Percentiles rank a stretch among this genome's conserved stretches.
These are phyloP conservation scores for Leucophenga varia DNA, from an alignment of 1,140 invertebrate species.

Conservation along the genomic window DNA sequence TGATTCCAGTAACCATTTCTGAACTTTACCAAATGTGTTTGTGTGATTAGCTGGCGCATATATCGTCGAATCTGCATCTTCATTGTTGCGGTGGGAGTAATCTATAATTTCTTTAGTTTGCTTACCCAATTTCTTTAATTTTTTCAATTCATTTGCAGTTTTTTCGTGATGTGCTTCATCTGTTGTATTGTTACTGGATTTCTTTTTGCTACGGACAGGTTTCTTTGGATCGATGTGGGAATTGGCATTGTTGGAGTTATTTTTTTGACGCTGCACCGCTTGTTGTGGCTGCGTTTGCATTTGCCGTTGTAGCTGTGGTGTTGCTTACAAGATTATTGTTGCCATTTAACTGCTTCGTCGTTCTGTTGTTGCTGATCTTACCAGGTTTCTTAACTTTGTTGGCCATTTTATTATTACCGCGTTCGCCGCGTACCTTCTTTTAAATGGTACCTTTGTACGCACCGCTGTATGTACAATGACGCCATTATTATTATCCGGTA, in stretches of 20 bases:
- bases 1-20: slow-evolving; percentile 79
- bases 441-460: slow-evolving; percentile 72
- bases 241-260: slow-evolving; percentile 10
- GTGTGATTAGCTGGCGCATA: slow-evolving; percentile 61
- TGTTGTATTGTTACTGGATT: slow-evolving; percentile 16
- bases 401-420: slow-evolving; percentile 57
- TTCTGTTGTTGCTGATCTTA: slow-evolving; percentile 5
- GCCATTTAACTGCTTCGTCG: no score
- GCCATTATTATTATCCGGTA: slow-evolving; percentile 72
- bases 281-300: neutral
- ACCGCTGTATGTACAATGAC: slow-evolving; percentile 74
- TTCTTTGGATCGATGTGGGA: slow-evolving; percentile 28
- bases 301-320: no score
- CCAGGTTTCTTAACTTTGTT: slow-evolving; percentile 15
- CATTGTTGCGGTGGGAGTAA: slow-evolving; percentile 59
- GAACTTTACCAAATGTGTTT: slow-evolving; percentile 78
- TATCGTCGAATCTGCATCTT: slow-evolving; percentile 50
- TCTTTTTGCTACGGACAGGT: slow-evolving; percentile 35
- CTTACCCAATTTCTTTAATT: slow-evolving; percentile 59
- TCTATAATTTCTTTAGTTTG: slow-evolving; percentile 75
- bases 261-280: slow-evolving; percentile 17
- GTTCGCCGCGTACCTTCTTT: slow-evolving; percentile 72
- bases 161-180: slow-evolving; percentile 21
- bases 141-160: slow-evolving; percentile 41
- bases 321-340: no score